Percentiles rank a stretch among this genome's conserved stretches.
These are phyloP conservation scores for Eurytoma californica DNA, from an alignment of 2,888 invertebrate genomes.

Conservation along the genomic window DNA sequence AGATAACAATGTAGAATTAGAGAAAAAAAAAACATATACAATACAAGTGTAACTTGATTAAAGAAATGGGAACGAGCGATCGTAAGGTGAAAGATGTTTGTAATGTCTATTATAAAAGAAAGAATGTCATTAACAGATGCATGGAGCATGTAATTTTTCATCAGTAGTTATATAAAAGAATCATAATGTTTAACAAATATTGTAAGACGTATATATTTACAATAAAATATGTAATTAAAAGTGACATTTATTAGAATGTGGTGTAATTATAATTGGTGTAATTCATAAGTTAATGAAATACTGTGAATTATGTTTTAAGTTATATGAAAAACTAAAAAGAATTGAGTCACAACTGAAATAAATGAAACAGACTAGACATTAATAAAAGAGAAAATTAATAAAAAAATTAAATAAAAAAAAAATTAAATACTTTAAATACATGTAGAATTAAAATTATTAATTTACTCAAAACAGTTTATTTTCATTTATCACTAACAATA, in stretches of 20 bases:
- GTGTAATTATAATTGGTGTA: conserved; percentile 13
- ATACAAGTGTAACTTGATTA: background rate
- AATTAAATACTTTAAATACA: conserved; percentile 15
- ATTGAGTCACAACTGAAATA: conserved; percentile 3
- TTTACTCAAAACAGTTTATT: conserved; percentile 1
- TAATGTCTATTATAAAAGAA: conserved; percentile 9
- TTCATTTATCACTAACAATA: background rate
- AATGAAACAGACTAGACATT: conserved; percentile 1
- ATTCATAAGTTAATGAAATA: background rate
- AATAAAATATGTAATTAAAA: conserved; percentile 14
- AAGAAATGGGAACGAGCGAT: background rate
- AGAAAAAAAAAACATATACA: background rate
- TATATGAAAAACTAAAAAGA: conserved; percentile 17
- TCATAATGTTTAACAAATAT: conserved; percentile 6
- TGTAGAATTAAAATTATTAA: background rate
- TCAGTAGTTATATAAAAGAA: conserved; percentile 1
- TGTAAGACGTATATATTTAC: conserved; percentile 24
- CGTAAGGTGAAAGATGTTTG: conserved; percentile 10
- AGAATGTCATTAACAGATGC: background rate
- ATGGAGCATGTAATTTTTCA: conserved; percentile 32
- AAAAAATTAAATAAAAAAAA: background rate
- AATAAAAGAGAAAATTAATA: conserved; percentile 4
- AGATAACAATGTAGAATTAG: conserved; percentile 23
- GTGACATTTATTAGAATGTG: conserved; percentile 7
- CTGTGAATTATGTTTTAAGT: background rate